Evolutionary conservation across 2,888 invertebrate genomes (phyloP).

Genomic region (Chorisops tibialis): DNA sequence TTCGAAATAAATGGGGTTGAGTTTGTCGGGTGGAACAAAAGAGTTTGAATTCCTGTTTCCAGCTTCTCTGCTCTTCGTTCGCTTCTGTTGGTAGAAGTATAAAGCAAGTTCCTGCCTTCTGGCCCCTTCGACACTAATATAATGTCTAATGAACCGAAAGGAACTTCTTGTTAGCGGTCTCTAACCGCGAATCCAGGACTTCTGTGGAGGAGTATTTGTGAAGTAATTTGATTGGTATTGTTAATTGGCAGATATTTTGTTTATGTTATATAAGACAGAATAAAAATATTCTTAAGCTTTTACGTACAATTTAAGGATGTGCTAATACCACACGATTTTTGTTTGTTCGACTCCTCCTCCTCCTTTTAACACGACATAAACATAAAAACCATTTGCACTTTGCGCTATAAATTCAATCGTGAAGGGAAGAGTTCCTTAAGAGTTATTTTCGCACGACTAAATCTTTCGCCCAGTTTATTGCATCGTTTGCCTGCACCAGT

Average conservation of each 20-base stretch:
- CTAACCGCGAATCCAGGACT: background rate
- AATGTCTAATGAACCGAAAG: constrained; percentile 4
- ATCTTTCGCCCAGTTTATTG: background rate
- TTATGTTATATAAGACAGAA: background rate
- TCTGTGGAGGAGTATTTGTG: background rate
- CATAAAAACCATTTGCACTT: background rate
- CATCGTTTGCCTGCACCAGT: too few relatives aligned
- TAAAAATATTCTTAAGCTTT: background rate
- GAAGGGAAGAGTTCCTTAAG: background rate
- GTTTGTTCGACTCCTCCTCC: too few relatives aligned
- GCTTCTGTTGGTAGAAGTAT: too few relatives aligned
- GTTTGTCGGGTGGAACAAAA: too few relatives aligned
- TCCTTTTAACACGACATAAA: background rate
- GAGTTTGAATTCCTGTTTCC: too few relatives aligned
- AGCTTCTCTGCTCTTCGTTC: too few relatives aligned
- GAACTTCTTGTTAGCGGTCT: background rate
- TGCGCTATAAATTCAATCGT: constrained; percentile 7
- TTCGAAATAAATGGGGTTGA: too few relatives aligned
- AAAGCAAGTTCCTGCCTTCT: too few relatives aligned
- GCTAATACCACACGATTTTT: too few relatives aligned
- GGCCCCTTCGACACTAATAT: too few relatives aligned
- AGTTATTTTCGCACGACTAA: constrained; percentile 7
- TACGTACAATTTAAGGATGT: too few relatives aligned
- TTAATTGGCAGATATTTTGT: constrained; percentile 11
- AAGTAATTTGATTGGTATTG: constrained; percentile 5